phyloP scores from a whole-genome alignment of 2,888 invertebrate genomes.

The Ypsolopha sequella region DNA sequence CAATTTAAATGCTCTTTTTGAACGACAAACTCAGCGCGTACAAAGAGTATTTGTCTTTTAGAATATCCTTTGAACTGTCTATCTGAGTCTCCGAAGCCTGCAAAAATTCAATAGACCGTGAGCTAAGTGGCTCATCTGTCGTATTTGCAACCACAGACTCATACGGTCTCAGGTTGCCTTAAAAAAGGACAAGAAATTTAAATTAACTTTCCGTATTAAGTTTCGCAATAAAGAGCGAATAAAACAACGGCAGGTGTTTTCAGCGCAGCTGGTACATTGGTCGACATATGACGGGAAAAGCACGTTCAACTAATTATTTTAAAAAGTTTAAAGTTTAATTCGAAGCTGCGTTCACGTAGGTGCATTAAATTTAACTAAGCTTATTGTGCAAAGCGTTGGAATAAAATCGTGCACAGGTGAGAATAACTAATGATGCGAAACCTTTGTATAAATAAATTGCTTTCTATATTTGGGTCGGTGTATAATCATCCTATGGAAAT shows the following conservation, averaged over 20 bases:
- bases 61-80: conserved; percentile 5
- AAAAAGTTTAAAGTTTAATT: conserved; percentile 19
- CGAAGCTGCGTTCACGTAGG: neutral
- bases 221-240: conserved; percentile 40
- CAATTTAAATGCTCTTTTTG: neutral
- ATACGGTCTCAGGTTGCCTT: conserved; percentile 52
- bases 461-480: too few species aligned
- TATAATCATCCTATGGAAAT: too few species aligned
- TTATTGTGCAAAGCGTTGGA: neutral
- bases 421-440: neutral
- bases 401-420: neutral
- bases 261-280: conserved; percentile 41
- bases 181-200: conserved; percentile 25
- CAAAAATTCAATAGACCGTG: conserved; percentile 47
- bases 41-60: neutral
- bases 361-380: neutral
- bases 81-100: conserved; percentile 10
- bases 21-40: neutral
- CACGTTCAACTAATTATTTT: conserved; percentile 43
- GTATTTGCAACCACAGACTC: conserved; percentile 26
- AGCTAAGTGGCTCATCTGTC: conserved; percentile 58
- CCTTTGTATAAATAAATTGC: neutral
- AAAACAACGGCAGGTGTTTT: conserved; percentile 51
- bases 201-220: conserved; percentile 52
- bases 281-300: conserved; percentile 43